These are phyloP conservation scores for Lacanobia oleracea DNA, from an alignment of 2,888 invertebrate genomes.

Conservation along the genomic window DNA sequence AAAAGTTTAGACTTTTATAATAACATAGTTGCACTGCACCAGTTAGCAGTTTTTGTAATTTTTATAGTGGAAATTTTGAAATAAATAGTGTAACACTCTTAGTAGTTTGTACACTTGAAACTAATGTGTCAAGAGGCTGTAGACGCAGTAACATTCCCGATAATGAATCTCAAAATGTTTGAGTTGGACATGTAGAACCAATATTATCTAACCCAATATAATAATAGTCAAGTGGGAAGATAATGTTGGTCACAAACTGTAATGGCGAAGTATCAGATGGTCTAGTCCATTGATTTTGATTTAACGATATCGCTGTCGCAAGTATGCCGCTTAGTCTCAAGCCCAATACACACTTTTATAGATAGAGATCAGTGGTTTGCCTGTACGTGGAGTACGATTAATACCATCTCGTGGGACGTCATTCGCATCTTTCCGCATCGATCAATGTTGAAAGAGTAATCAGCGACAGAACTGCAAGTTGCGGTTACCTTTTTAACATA, in stretches of 20 bases:
- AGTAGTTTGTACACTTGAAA: neutral
- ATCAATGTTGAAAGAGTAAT: neutral
- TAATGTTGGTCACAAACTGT: too few relatives aligned
- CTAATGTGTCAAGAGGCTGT: neutral
- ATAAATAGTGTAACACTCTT: neutral
- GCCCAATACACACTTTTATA: neutral
- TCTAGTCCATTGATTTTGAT: too few relatives aligned
- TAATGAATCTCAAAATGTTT: too few relatives aligned
- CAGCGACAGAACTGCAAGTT: neutral
- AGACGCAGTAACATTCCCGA: too few relatives aligned
- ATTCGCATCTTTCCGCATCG: neutral
- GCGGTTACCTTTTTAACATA: neutral
- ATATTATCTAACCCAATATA: too few relatives aligned
- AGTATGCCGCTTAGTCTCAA: too few relatives aligned
- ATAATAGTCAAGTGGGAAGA: too few relatives aligned
- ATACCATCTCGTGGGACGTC: neutral
- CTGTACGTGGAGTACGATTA: too few relatives aligned
- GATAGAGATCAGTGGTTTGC: neutral
- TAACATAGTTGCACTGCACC: slow-evolving; percentile 27
- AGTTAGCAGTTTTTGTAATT: slow-evolving; percentile 15
- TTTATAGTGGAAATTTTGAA: slow-evolving; percentile 2
- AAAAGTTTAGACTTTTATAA: slow-evolving; percentile 44
- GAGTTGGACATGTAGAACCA: too few relatives aligned
- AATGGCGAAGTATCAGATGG: too few relatives aligned
- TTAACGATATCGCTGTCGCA: too few relatives aligned